Percentiles rank a stretch among this genome's conserved stretches.
Evolutionary conservation across 2,113 vertebrate genomes (phyloP).

Genomic region (Penelope pileata): DNA sequence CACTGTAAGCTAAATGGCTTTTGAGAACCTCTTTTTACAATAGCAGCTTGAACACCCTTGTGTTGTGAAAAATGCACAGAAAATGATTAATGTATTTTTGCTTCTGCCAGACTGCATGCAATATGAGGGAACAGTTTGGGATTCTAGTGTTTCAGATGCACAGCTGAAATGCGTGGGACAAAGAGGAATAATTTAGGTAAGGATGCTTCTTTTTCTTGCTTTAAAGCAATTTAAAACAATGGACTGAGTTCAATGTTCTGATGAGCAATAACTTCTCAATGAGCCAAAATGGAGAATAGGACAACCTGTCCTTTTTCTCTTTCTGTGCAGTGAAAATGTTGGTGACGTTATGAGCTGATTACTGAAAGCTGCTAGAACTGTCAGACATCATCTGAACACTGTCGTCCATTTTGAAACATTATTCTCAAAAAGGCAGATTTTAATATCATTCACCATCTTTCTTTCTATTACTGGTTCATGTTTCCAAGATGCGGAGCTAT

Average conservation of each 20-base stretch:
- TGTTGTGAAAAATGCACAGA: not conserved
- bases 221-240: not conserved
- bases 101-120: not conserved
- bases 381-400: rapidly evolving
- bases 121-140: not conserved
- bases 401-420: not conserved
- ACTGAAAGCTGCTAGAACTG: not conserved
- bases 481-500: not conserved
- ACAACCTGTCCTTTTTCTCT: not conserved
- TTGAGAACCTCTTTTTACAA: not conserved
- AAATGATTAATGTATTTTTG: not conserved
- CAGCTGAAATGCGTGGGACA: not conserved
- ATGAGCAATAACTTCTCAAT: not conserved
- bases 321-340: not conserved
- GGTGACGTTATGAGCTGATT: not conserved
- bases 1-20: not conserved
- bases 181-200: not conserved
- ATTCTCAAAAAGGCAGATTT: not conserved
- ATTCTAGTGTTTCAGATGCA: not conserved
- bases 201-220: not conserved
- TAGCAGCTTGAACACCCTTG: not conserved
- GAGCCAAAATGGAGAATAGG: not conserved
- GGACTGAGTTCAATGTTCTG: not conserved
- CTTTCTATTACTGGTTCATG: not conserved
- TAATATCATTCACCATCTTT: not conserved